Conservation (phyloP, 2,888 invertebrate species). For the Selenia dentaria region DNA sequence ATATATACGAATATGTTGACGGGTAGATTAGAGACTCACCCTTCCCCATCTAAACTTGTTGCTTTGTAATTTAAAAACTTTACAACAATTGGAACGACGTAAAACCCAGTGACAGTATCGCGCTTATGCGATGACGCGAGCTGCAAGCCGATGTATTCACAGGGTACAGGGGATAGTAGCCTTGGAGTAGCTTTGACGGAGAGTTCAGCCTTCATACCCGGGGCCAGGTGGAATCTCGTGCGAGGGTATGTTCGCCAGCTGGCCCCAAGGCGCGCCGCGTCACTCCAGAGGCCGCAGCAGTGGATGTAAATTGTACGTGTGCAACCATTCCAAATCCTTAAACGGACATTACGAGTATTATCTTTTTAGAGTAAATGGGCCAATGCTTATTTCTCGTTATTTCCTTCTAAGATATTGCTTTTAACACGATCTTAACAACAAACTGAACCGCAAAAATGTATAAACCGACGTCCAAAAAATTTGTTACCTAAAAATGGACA, state of each 20-base stretch:
- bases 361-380: no score
- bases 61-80: slow-evolving; percentile 51
- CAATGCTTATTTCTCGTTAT: no score
- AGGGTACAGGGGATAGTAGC: slow-evolving; percentile 39
- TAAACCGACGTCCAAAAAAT: no score
- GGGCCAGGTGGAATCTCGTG: slow-evolving; percentile 57
- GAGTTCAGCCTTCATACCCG: slow-evolving; percentile 54
- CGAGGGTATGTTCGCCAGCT: slow-evolving; percentile 58
- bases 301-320: slow-evolving; percentile 54
- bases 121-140: slow-evolving; percentile 58
- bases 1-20: no score
- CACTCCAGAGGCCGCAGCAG: slow-evolving; percentile 59
- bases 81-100: slow-evolving; percentile 55
- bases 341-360: no score
- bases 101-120: slow-evolving; percentile 58
- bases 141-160: slow-evolving; percentile 48
- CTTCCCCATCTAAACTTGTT: slow-evolving; percentile 26
- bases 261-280: slow-evolving; percentile 53
- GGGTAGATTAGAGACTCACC: no score
- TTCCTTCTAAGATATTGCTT: no score
- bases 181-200: slow-evolving; percentile 53
- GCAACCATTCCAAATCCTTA: slow-evolving; percentile 57
- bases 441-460: no score
- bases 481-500: no score
- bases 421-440: no score